Evolutionary conservation across 2,888 invertebrate genomes (phyloP), one percentile per base, ranked within the genome.

Genomic region (Protonemura montana): DNA sequence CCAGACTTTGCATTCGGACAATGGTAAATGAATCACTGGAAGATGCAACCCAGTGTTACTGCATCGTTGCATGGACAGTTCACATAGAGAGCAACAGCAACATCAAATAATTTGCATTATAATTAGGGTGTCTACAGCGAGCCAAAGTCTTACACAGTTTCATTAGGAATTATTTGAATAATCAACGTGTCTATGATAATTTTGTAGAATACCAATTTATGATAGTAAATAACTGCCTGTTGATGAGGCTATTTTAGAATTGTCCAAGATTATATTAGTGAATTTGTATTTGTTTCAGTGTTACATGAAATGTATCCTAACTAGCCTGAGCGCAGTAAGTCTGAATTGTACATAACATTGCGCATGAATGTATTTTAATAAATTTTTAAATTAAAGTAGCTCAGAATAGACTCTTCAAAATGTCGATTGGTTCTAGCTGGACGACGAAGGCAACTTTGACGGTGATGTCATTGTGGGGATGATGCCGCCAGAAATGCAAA

Each of bases 261-360:
- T n/a, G n/a, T n/a, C n/a, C n/a, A n/a, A n/a, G n/a, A n/a, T n/a
- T n/a, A n/a, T 76, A 7, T 21, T 25, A 76, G 5, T 76, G 25
- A 41, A 26, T 42, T 7, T 83, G n/a, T 83, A n/a, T 83, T n/a
- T 83, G 41, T 83, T 83, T 41, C 82, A 89, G 76, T 90, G 90
- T 80, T 90, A 90, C 83, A 88, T 90, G 27, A 89, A 89, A 82
- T 90, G 90, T 86, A 16, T 88, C 0, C 87, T 90, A n/a, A 89
- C 88, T 6, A 88, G 88, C 83, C 88, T 88, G 5, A 87, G 87
- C 82, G 81, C 90, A 89, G 90, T 90, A 89, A 88, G 85, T 85
- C 76, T n/a, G 76, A 21, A 13, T 76, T 76, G 16, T 21, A 59
- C 13, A 59, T 59, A 10, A 21, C 59, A n/a, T 83, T 83, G 29